Conservation (phyloP, 2,888 invertebrate genomes). For the Luffia ferchaultella region DNA sequence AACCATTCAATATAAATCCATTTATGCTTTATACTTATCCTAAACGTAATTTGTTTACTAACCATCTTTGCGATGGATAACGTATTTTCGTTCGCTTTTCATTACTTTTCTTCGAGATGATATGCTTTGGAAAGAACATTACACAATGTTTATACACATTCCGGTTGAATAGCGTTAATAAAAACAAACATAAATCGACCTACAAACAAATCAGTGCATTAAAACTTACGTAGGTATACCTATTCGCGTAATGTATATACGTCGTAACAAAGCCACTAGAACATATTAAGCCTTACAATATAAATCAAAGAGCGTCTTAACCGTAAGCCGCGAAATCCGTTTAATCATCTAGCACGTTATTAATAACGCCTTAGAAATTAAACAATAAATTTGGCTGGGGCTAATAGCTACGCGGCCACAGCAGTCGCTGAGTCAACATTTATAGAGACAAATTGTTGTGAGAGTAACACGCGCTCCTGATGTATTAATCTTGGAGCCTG, state of each 20-base stretch:
- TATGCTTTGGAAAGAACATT: too few species aligned
- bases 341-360: constrained; percentile 59
- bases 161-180: too few species aligned
- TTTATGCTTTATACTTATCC: too few species aligned
- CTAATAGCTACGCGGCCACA: constrained; percentile 57
- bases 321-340: constrained; percentile 51
- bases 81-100: too few species aligned
- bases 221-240: too few species aligned
- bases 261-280: constrained; percentile 29
- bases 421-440: constrained; percentile 59
- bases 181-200: too few species aligned
- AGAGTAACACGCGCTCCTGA: constrained; percentile 53
- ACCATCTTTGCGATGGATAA: too few species aligned
- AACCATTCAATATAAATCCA: too few species aligned
- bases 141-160: too few species aligned
- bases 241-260: constrained; percentile 11
- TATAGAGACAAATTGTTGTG: constrained; percentile 66
- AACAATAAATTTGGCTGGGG: constrained; percentile 61
- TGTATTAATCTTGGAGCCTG: constrained; percentile 53
- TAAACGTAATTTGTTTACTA: too few species aligned
- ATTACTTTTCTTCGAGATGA: too few species aligned
- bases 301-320: constrained; percentile 56
- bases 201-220: too few species aligned
- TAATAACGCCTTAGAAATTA: constrained; percentile 64
- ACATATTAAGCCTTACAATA: constrained; percentile 37